Percentiles rank a stretch among this genome's conserved stretches.
phyloP scores from a whole-genome alignment of 2,113 vertebrate species.

The Periophthalmus modestus region DNA sequence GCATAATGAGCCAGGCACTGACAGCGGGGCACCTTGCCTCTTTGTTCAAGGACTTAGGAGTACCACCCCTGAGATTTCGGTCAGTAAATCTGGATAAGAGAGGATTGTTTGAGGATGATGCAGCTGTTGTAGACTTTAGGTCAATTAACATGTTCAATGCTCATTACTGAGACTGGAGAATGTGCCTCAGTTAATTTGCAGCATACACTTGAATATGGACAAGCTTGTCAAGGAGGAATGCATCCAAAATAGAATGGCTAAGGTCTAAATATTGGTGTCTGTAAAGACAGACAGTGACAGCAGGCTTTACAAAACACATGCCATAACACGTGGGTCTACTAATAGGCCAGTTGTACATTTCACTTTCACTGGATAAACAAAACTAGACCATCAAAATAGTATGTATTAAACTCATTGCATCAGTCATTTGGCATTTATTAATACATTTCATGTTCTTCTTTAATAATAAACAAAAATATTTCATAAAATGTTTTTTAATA shows the following conservation, averaged over 20 bases:
- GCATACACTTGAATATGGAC: not conserved
- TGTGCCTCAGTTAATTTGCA: slow-evolving; percentile 9
- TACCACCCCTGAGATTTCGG: slow-evolving; percentile 40
- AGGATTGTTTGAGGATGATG: slow-evolving; percentile 49
- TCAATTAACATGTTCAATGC: slow-evolving; percentile 31
- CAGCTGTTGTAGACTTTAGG: slow-evolving; percentile 63
- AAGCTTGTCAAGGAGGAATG: slow-evolving; percentile 37
- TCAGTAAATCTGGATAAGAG: slow-evolving; percentile 17
- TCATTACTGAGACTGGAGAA: slow-evolving; percentile 15
- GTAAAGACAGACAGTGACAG: slow-evolving; percentile 59
- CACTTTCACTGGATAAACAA: not conserved
- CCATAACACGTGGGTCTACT: slow-evolving; percentile 42
- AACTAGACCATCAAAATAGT: not conserved
- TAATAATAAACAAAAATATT: no score
- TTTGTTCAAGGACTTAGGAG: slow-evolving; percentile 36
- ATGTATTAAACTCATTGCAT: no score
- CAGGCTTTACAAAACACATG: slow-evolving; percentile 53
- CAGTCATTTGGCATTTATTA: no score
- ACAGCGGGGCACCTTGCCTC: slow-evolving; percentile 56
- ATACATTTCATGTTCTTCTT: no score
- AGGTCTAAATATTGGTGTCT: slow-evolving; percentile 34
- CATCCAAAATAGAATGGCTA: slow-evolving; percentile 66
- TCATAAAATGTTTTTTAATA: no score
- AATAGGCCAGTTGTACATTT: slow-evolving; percentile 4
- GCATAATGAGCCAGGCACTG: slow-evolving; percentile 64